phyloP scores from a whole-genome alignment of 2,113 vertebrate genomes.

The Mustela nigripes region DNA sequence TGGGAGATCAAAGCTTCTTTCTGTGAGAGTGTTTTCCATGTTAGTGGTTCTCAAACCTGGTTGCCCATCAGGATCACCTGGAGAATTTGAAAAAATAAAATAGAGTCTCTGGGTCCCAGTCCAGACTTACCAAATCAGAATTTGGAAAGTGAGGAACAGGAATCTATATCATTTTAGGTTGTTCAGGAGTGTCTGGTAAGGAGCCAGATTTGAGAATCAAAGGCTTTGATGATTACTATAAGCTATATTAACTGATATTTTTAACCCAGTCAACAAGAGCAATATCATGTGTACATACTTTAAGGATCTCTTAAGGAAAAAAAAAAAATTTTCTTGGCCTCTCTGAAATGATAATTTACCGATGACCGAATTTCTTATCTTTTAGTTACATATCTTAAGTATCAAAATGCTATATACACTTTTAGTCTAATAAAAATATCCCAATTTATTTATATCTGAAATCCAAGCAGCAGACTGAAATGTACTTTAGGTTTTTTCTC shows the following conservation, averaged over 20 bases:
- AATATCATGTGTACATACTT: background rate
- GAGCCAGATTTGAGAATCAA: background rate
- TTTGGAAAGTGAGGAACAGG: background rate
- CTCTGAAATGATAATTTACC: conserved; percentile 9
- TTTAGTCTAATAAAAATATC: background rate
- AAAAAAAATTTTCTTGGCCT: background rate
- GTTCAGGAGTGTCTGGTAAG: background rate
- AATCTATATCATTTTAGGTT: background rate
- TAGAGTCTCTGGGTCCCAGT: background rate
- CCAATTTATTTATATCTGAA: conserved; percentile 13
- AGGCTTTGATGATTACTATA: background rate
- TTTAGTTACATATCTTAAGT: background rate
- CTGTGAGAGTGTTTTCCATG: background rate
- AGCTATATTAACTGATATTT: background rate
- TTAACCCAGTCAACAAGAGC: background rate
- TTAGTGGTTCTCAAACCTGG: background rate
- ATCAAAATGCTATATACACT: background rate
- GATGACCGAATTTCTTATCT: background rate
- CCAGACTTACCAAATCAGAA: background rate
- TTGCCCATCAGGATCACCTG: background rate
- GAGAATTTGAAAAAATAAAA: conserved; percentile 32
- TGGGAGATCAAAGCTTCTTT: conserved; percentile 54
- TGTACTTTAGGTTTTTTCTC: conserved; percentile 19
- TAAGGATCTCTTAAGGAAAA: conserved; percentile 22
- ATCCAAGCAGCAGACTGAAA: background rate